Conservation (phyloP, 2,113 vertebrate genomes). For the Spea bombifrons region DNA sequence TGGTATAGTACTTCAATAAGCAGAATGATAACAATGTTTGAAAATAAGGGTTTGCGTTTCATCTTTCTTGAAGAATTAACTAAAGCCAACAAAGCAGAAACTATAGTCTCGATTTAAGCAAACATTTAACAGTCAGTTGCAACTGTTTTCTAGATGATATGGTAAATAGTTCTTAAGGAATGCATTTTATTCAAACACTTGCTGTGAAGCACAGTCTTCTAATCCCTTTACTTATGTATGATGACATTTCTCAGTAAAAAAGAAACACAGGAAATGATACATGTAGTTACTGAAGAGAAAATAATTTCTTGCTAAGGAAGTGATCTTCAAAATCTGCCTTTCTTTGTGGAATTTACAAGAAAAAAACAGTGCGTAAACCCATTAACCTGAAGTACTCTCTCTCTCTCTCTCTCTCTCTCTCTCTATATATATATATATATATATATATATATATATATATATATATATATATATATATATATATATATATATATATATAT, state of each 20-base stretch:
- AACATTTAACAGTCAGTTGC: conserved; percentile 48
- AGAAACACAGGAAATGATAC: conserved; percentile 48
- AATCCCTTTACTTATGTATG: conserved; percentile 47
- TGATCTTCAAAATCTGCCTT: conserved; percentile 38
- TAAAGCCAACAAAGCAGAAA: conserved; percentile 49
- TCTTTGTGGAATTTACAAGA: conserved; percentile 10
- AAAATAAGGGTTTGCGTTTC: conserved; percentile 30
- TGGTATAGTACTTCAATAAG: conserved; percentile 22
- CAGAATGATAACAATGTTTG: conserved; percentile 38
- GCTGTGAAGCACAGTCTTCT: conserved; percentile 47
- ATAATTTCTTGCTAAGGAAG: conserved; percentile 46
- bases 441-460: no score
- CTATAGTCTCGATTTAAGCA: conserved; percentile 45
- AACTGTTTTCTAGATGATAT: conserved; percentile 49
- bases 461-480: no score
- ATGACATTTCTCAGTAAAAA: conserved; percentile 49
- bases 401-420: no score
- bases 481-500: no score
- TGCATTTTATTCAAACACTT: conserved; percentile 48
- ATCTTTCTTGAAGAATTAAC: conserved; percentile 43
- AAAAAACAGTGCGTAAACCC: no score
- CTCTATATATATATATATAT: no score
- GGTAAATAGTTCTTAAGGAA: conserved; percentile 49
- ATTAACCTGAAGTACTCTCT: no score
- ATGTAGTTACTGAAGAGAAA: conserved; percentile 45